Conservation (phyloP, 2,888 invertebrate species). For the Apodemia mormo region DNA sequence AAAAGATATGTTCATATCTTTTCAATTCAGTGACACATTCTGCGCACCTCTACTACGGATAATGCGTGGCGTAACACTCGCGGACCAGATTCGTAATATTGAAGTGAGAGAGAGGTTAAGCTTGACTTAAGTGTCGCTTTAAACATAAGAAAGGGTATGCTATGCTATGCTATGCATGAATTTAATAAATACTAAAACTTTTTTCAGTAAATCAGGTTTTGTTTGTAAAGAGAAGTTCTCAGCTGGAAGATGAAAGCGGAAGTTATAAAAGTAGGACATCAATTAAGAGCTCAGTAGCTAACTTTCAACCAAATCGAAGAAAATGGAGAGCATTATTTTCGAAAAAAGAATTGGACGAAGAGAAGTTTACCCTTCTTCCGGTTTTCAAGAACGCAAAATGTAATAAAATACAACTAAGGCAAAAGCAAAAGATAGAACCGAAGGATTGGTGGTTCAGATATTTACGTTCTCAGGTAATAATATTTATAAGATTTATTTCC, state of each 20-base stretch:
- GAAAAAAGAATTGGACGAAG: constrained; percentile 48
- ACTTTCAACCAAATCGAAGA: constrained; percentile 39
- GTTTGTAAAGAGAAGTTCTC: constrained; percentile 32
- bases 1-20: too few species aligned
- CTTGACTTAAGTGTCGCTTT: too few species aligned
- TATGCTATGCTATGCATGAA: too few species aligned
- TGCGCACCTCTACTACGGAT: too few species aligned
- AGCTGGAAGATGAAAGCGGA: constrained; percentile 21
- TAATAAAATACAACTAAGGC: constrained; percentile 36
- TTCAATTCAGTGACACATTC: too few species aligned
- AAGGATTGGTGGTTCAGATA: constrained; percentile 67
- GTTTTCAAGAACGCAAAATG: constrained; percentile 44
- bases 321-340: constrained; percentile 49
- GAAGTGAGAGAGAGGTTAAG: too few species aligned
- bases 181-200: too few species aligned
- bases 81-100: too few species aligned
- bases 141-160: too few species aligned
- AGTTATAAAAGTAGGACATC: constrained; percentile 27
- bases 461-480: constrained; percentile 47
- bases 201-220: too few species aligned
- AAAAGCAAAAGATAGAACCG: constrained; percentile 30
- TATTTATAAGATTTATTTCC: neutral
- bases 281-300: constrained; percentile 13
- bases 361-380: constrained; percentile 57
- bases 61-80: too few species aligned